phyloP scores from a whole-genome alignment of 2,797 vertebrate species.

The Picus viridis region DNA sequence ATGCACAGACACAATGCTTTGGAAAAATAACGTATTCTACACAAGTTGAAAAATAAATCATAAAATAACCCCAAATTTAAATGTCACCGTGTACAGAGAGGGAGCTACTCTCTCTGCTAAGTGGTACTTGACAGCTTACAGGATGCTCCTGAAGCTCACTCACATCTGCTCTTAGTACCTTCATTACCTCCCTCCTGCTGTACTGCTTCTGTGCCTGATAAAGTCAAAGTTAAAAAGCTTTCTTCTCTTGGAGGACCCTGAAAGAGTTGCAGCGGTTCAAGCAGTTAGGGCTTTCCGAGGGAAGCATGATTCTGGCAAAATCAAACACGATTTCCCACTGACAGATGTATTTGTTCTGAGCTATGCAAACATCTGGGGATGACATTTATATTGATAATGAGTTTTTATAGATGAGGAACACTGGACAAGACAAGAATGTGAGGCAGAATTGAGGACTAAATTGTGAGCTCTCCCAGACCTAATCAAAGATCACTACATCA shows the following conservation, averaged over 20 bases:
- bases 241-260: neutral
- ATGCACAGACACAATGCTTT: neutral
- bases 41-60: neutral
- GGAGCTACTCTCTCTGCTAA: neutral
- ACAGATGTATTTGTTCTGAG: neutral
- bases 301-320: neutral
- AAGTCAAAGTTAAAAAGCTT: neutral
- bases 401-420: neutral
- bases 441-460: constrained; percentile 7
- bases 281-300: neutral
- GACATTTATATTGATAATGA: neutral
- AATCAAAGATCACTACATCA: neutral
- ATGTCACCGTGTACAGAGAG: neutral
- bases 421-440: neutral
- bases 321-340: neutral
- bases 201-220: neutral
- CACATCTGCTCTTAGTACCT: neutral
- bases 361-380: neutral
- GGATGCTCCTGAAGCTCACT: neutral
- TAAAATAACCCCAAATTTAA: neutral
- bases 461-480: neutral
- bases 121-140: neutral
- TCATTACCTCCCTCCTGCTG: neutral
- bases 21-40: neutral
- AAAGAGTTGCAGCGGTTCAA: neutral